phyloP scores from a whole-genome alignment of 2,888 invertebrate species.

The Proisotoma minuta region DNA sequence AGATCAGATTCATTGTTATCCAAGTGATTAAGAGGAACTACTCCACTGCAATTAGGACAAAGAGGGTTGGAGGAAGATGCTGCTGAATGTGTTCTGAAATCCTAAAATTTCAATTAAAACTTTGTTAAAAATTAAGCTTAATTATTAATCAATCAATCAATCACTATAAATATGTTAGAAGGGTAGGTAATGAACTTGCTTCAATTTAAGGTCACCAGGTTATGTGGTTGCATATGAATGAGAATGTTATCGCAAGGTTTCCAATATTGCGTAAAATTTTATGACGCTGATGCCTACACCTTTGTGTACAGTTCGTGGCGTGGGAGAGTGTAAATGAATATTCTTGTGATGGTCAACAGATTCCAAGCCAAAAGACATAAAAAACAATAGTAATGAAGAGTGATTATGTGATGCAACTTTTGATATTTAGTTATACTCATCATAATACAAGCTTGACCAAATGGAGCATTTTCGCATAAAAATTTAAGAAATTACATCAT shows the following conservation, averaged over 20 bases:
- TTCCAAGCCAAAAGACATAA: too few relatives aligned
- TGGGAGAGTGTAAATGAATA: too few relatives aligned
- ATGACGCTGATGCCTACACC: too few relatives aligned
- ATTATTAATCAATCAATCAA: background rate
- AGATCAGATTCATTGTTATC: slow-evolving; percentile 32
- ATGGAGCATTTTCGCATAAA: too few relatives aligned
- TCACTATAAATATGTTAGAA: background rate
- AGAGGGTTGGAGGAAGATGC: slow-evolving; percentile 2
- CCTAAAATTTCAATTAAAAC: background rate
- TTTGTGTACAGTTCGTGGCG: too few relatives aligned
- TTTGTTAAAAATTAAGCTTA: background rate
- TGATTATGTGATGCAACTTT: too few relatives aligned
- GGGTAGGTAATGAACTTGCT: slow-evolving; percentile 2
- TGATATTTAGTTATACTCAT: too few relatives aligned
- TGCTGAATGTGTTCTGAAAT: background rate
- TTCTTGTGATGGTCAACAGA: too few relatives aligned
- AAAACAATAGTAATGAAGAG: too few relatives aligned
- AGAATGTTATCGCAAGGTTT: background rate
- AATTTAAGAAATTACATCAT: too few relatives aligned
- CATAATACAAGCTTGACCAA: too few relatives aligned
- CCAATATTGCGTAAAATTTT: background rate
- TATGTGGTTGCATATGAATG: background rate
- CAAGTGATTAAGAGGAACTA: slow-evolving; percentile 33
- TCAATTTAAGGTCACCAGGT: slow-evolving; percentile 4
- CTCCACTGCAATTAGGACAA: slow-evolving; percentile 46